A percentile compares a stretch with the other conserved stretches of the same genome.
Conservation (phyloP, 2,113 vertebrate species). For the Pangasianodon gigas region DNA sequence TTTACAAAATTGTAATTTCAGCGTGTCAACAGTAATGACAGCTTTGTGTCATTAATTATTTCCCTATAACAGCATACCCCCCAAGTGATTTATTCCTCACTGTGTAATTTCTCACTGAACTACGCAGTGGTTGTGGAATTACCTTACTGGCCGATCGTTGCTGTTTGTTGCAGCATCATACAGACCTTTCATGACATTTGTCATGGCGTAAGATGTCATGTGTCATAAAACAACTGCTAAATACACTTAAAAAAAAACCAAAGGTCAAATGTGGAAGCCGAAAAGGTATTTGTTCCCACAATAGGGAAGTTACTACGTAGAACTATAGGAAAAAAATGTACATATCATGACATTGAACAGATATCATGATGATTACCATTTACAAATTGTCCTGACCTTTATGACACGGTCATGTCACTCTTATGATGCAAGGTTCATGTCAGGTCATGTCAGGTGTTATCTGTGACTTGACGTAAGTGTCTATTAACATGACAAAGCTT, state of each 20-base stretch:
- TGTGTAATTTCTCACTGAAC: background rate
- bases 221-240: too few relatives aligned
- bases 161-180: background rate
- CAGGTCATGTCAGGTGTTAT: background rate
- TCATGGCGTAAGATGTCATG: background rate
- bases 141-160: too few relatives aligned
- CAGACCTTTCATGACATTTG: background rate
- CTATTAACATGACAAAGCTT: background rate
- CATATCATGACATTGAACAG: background rate
- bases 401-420: background rate
- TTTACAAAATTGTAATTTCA: too few relatives aligned
- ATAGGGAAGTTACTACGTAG: background rate
- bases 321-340: background rate
- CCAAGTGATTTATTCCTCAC: background rate
- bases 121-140: background rate
- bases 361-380: background rate
- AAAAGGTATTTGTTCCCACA: background rate
- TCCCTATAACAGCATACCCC: background rate
- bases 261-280: background rate
- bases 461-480: background rate
- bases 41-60: too few relatives aligned
- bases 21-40: too few relatives aligned
- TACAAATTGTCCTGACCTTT: background rate
- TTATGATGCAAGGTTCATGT: background rate
- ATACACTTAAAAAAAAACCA: background rate